Base-by-base conservation (phyloP, 1,140 invertebrate species). In the Armadillidium nasatum region DNA sequence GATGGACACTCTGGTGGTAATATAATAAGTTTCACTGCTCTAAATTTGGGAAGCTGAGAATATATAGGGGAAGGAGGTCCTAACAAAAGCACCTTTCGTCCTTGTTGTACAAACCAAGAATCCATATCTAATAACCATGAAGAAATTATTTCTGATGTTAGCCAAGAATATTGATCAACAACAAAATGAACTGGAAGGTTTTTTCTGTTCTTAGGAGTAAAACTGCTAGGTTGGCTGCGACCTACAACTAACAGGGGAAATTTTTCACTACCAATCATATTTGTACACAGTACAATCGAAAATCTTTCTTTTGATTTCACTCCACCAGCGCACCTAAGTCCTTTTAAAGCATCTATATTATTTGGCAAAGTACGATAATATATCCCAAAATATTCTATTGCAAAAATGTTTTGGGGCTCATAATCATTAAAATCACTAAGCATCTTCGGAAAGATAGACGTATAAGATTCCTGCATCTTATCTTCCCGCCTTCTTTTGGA, bases 241-340 rank as follows among this genome's bases (percentile, higher is more conserved):
- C 79, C 79, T n/a, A 80, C 79, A 22, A 80, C 79, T 45, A 80
- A 75, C 71, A 80, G 68, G 6, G 79, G 79, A 72, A 80, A 80
- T 66, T 80, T 80, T 75, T 80, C 79, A 9, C 74, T 75, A 19
- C 79, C 79, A 10, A 66, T 78, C 70, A 78, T 78, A 69, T 80
- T 80, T 13, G 76, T 76, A 72, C 79, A 80, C 46, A 80, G 60
- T 22, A 80, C 71, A 33, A 80, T 68, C 46, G 79, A 78, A 45
- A 80, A 67, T 76, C 79, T 76, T 21, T 76, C 71, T 68, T 72
- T 78, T 60, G 76, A 74, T 19, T 77, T 77, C 15, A 80, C 44
- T 15, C 79, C 79, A 15, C 79, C 79, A 21, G 79, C 71, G 54
- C 79, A 80, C 7, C 77, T 54, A 70, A 76, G 72, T 9, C 77